Base-by-base conservation (phyloP, 2,888 invertebrate species). In the Papilio gigon region DNA sequence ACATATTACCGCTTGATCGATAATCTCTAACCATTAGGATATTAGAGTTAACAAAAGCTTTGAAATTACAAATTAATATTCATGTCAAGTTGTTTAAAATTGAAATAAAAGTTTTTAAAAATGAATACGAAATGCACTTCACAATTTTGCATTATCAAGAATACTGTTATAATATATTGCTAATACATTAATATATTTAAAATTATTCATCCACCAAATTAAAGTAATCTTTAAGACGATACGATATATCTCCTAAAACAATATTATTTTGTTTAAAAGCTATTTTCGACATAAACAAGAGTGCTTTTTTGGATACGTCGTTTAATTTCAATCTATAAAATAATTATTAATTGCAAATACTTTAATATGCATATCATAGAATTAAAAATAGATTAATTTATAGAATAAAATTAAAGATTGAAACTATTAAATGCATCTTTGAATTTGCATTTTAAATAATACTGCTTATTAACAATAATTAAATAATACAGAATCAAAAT, bases 371-470 rank as follows among this genome's bases (percentile, higher is more conserved):
- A 25, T 22, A 11, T 25, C 4, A 8, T 4, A 25, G 12, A 25
- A 50, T 2, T 20, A 14, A n/a, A 12, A 22, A 14, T 47, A 11
- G 14, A 25, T 50, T 11, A 25, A 50, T 53, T 42, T 42, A 17
- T 42, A 53, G n/a, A n/a, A 30, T 14, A 0, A n/a, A n/a, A n/a
- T 30, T 27, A 6, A 6, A 20, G 20, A 42, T 42, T 25, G 12
- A 12, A 11, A 6, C 50, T 4, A n/a, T 53, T 53, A 27, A 53
- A 53, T 27, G 27, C 14, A 53, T 53, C 3, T 47, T 53, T 50
- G 27, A 50, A 53, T 53, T 53, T 30, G 30, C 27, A 53, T 53
- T 50, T 50, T 12, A 53, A 30, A 53, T 53, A 27, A n/a, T 53
- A 27, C 27, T 53, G 53, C n/a, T 27, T n/a, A 8, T n/a, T 30